Evolutionary conservation across 1,140 invertebrate genomes (phyloP).

Genomic region (Lutraria rhynchaena): DNA sequence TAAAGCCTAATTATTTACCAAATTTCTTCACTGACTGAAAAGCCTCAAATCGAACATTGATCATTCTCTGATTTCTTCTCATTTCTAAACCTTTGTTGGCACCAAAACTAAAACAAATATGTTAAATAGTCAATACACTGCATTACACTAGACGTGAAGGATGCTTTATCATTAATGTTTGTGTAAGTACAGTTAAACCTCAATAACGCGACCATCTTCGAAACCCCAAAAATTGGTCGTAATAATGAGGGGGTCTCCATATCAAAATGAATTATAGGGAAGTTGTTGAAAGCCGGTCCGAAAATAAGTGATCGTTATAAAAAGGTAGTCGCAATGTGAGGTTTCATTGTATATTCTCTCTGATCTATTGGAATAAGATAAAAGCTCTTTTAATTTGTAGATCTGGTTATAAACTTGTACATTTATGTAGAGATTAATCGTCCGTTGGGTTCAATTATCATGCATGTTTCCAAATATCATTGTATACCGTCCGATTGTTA

Average conservation of each 20-base stretch:
- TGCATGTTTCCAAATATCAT: no score
- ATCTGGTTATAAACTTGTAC: neutral
- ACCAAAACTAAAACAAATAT: slow-evolving; percentile 54
- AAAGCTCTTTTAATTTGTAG: neutral
- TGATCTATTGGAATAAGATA: neutral
- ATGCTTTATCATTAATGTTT: slow-evolving; percentile 19
- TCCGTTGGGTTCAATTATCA: slow-evolving; percentile 18
- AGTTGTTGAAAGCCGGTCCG: neutral
- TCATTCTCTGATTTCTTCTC: slow-evolving; percentile 44
- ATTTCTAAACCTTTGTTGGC: slow-evolving; percentile 21
- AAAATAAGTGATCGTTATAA: no score
- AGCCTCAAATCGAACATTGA: slow-evolving; percentile 38
- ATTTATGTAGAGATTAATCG: neutral
- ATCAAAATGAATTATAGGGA: neutral
- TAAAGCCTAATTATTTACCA: slow-evolving; percentile 47
- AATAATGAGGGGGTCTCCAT: no score
- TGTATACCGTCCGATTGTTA: no score
- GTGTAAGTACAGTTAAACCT: no score
- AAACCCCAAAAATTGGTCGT: no score
- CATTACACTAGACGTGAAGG: slow-evolving; percentile 28
- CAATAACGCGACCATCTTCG: no score
- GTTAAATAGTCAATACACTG: slow-evolving; percentile 13
- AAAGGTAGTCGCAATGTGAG: neutral
- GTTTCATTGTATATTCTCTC: neutral
- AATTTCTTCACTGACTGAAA: slow-evolving; percentile 65